Conservation (phyloP, 37 sponge, comb jelly and placozoan species). For the Eunapius fragilis region DNA sequence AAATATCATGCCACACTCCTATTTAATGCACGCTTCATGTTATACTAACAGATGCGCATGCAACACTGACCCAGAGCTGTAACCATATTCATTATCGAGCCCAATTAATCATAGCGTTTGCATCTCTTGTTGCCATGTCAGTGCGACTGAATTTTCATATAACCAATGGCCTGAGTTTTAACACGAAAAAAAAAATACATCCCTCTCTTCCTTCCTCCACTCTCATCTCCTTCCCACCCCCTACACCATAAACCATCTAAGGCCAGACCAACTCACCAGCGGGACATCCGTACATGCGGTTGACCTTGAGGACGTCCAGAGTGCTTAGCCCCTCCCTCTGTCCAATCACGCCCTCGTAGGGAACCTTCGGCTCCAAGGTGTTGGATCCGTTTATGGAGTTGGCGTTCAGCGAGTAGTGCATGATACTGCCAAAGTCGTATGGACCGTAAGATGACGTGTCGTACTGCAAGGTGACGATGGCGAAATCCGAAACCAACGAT, state of each 20-base stretch:
- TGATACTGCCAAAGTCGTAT: conserved; percentile 52
- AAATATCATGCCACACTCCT: no score
- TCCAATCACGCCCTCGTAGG: conserved; percentile 31
- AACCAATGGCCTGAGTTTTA: no score
- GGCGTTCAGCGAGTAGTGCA: conserved; percentile 39
- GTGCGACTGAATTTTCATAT: no score
- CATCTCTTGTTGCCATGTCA: no score
- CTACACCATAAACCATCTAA: background rate
- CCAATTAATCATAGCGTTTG: no score
- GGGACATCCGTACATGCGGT: conserved; percentile 15
- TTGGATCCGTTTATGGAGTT: conserved; percentile 17
- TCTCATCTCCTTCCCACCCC: no score
- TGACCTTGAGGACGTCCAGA: conserved; percentile 17
- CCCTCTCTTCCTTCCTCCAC: no score
- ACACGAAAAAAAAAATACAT: no score
- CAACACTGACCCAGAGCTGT: background rate
- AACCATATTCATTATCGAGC: no score
- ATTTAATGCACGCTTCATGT: no score
- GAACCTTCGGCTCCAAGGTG: conserved; percentile 15
- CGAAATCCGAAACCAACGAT: background rate
- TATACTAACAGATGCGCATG: background rate
- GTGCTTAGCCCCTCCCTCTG: conserved; percentile 40
- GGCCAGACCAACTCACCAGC: conserved; percentile 8
- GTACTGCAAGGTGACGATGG: conserved; percentile 10
- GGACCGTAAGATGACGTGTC: background rate